phyloP scores from a whole-genome alignment of 2,113 vertebrate genomes.

The Menura novaehollandiae region DNA sequence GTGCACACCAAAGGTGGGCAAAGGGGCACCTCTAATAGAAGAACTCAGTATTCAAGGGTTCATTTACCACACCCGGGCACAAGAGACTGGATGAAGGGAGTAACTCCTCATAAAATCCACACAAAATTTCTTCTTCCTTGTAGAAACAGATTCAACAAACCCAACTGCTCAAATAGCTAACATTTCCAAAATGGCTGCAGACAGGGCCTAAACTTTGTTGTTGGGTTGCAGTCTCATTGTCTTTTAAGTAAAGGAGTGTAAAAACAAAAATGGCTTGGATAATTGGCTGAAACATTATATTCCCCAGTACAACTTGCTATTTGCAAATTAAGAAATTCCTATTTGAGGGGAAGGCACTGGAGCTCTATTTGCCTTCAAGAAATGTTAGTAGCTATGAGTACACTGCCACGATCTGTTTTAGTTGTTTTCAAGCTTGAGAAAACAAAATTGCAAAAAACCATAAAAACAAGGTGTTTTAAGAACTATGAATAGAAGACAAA shows the following conservation, averaged over 20 bases:
- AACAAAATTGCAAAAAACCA: not conserved
- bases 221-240: not conserved
- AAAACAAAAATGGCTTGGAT: not conserved
- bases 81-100: not conserved
- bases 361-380: not conserved
- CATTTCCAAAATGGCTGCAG: not conserved
- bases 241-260: not conserved
- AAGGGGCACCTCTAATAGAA: not conserved
- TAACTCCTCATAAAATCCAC: not conserved
- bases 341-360: not conserved
- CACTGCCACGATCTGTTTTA: not conserved
- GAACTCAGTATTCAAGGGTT: not conserved
- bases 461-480: not conserved
- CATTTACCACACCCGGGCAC: not conserved
- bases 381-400: not conserved
- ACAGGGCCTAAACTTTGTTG: not conserved
- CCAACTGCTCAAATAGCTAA: not conserved
- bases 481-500: not conserved
- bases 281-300: not conserved
- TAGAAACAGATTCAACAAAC: not conserved
- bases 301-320: not conserved
- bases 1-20: not conserved
- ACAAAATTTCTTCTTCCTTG: not conserved
- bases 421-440: not conserved
- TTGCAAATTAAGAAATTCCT: not conserved